Base-by-base conservation (phyloP, 2,113 vertebrate species). In the Phrynosoma platyrhinos region DNA sequence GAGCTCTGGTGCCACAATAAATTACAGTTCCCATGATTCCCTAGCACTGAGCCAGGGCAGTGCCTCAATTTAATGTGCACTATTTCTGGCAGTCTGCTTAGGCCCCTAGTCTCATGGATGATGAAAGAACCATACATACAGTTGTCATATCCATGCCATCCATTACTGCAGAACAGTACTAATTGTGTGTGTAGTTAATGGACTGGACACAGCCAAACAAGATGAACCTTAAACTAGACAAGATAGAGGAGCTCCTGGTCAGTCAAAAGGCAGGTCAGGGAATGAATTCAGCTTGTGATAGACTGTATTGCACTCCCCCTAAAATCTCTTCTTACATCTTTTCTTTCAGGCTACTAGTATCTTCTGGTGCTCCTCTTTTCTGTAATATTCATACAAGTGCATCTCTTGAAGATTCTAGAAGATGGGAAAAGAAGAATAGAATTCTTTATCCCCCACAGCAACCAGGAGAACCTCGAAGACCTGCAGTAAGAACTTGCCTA, bases 381-480 rank as follows among this genome's bases (percentile, higher is more conserved):
- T 96, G 97, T 0, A 97, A 94, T 79, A 85, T 99, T 90, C 98
- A 98, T 95, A 98, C 96, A 27, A 97, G 96, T 47, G 2, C 94
- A 2, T 74, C 95, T 4, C 91, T 98, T 55, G 92, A 97, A 21
- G 66, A 91, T 0, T 82, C 52, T 55, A 95, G 93, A 72, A 95
- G 53, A 58, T 99, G 99, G 99, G 98, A 99, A 92, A 98, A 91
- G 90, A 98, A 95, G 83, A 99, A 99, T 94, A 89, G 85, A 53
- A 89, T 94, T 12, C 88, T 99, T 62, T 98, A 97, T 87, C 98
- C 98, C 1, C 98, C 99, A 0, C 99, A 99, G 90, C 93, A 96
- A 52, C 97, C 98, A 0, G 97, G 96, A 18, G 99, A 99, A 32
- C 95, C 97, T 55, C 97, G 96, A 87, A 98, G 98, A 94, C 97